phyloP scores from a whole-genome alignment of 2,797 vertebrate genomes.

The Macrochelys suwanniensis region DNA sequence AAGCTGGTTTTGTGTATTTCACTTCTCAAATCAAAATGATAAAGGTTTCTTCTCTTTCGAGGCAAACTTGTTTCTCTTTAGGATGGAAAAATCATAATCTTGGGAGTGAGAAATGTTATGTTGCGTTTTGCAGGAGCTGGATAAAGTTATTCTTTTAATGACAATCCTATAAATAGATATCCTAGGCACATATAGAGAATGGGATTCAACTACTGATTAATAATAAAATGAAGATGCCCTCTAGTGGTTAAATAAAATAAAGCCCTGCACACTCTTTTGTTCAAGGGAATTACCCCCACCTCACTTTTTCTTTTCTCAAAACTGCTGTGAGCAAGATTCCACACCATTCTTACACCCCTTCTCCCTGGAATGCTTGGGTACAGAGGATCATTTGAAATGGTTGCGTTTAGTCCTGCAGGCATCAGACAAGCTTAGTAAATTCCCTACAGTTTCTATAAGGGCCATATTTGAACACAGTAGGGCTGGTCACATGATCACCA shows the following conservation, averaged over 20 bases:
- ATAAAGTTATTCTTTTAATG: not conserved
- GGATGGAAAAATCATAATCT: not conserved
- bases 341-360: not conserved
- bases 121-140: not conserved
- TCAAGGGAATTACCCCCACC: accelerated
- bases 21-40: not conserved
- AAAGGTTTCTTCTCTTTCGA: not conserved
- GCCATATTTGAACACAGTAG: not conserved
- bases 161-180: not conserved
- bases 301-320: not conserved
- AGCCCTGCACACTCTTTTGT: not conserved
- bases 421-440: not conserved
- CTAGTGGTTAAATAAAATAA: constrained; percentile 67
- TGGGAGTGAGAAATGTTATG: not conserved
- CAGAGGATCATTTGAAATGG: not conserved
- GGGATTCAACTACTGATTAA: not conserved
- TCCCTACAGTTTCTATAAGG: not conserved
- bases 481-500: not conserved
- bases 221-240: constrained; percentile 66
- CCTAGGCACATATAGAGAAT: accelerated
- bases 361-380: accelerated
- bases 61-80: not conserved
- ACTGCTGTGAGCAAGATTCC: not conserved
- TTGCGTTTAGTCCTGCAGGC: not conserved
- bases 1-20: not conserved